These are phyloP conservation scores for Streptopelia turtur DNA, from an alignment of 2,797 vertebrate genomes.

Conservation along the genomic window DNA sequence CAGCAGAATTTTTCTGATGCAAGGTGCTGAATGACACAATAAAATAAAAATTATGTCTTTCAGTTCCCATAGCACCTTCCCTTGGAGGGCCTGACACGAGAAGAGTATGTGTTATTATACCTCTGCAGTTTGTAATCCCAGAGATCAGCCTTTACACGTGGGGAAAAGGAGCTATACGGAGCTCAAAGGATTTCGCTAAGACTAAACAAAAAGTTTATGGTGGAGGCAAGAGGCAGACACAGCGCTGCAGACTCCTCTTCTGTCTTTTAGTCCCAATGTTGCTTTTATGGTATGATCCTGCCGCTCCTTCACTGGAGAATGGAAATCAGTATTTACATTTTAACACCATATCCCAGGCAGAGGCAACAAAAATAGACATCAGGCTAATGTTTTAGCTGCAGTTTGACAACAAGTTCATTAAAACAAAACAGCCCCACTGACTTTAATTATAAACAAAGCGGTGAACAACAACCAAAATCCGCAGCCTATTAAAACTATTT, in stretches of 20 bases:
- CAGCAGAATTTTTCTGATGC: not conserved
- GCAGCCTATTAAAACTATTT: conserved; percentile 37
- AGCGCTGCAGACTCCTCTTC: not conserved
- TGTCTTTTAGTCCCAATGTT: not conserved
- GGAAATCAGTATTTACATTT: not conserved
- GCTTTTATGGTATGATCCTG: not conserved
- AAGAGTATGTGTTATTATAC: not conserved
- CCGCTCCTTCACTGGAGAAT: not conserved
- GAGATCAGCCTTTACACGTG: not conserved
- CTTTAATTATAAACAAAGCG: conserved; percentile 50
- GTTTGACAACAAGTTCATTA: not conserved
- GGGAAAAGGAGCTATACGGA: not conserved
- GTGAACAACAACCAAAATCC: conserved; percentile 18
- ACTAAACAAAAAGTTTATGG: not conserved
- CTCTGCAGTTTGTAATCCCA: not conserved
- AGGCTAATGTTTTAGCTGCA: not conserved
- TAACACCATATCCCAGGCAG: not conserved
- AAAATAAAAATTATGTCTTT: not conserved
- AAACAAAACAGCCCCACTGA: not conserved
- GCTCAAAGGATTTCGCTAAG: not conserved
- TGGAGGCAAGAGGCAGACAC: not conserved
- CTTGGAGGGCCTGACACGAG: not conserved
- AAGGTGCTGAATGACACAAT: not conserved
- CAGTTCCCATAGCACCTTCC: not conserved
- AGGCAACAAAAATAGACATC: not conserved